phyloP scores from a whole-genome alignment of 2,797 vertebrate genomes.

The Channallabes apus region DNA sequence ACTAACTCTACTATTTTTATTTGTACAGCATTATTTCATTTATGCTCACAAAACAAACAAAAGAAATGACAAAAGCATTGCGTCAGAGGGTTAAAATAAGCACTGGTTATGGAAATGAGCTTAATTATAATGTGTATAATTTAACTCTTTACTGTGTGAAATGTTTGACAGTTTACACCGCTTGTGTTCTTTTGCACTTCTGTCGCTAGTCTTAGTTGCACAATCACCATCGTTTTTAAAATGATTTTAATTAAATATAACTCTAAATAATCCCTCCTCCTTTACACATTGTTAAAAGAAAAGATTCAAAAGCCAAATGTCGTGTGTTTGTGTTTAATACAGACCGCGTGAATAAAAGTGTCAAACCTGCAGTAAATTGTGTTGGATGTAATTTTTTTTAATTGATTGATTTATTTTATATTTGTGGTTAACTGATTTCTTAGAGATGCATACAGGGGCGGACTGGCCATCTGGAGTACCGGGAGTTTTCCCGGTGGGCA shows the following conservation, averaged over 20 bases:
- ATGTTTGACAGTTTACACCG: not conserved
- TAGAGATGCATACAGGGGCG: no score
- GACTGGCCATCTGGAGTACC: no score
- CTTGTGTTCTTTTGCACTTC: slow-evolving; percentile 12
- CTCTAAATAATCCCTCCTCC: not conserved
- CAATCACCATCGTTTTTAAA: not conserved
- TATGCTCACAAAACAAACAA: not conserved
- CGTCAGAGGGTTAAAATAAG: not conserved
- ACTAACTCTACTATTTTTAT: not conserved
- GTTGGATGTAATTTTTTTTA: not conserved
- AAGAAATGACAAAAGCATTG: not conserved
- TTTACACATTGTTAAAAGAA: not conserved
- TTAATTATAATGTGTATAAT: slow-evolving; percentile 6
- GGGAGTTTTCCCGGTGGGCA: no score
- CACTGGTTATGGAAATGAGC: no score
- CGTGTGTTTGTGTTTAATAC: slow-evolving; percentile 9
- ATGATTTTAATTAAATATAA: not conserved
- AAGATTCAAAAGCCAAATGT: not conserved
- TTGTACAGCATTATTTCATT: not conserved
- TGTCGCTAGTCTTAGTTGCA: not conserved
- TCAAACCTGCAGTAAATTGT: not conserved
- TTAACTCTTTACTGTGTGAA: not conserved
- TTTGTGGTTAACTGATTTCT: not conserved
- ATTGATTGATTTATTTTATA: not conserved
- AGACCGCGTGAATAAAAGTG: slow-evolving; percentile 28